Percentiles rank a stretch among this genome's conserved stretches.
Evolutionary conservation across 1,140 invertebrate genomes (phyloP).

Genomic region (Anagrus nilaparvatae): DNA sequence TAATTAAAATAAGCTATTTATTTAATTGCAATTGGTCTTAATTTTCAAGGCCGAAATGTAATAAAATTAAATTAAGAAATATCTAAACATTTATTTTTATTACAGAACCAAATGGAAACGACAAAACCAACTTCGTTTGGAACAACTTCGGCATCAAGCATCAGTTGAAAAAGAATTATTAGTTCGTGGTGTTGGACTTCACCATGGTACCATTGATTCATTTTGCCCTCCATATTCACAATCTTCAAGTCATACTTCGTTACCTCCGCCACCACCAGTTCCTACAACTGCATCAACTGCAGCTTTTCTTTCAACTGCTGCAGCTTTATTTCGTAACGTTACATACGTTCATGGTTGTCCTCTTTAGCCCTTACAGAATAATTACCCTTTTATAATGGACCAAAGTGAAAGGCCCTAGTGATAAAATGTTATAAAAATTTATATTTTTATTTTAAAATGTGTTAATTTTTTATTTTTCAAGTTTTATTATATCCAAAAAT

Average conservation of each 20-base stretch:
- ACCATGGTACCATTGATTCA: slow-evolving; percentile 38
- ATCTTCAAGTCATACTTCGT: slow-evolving; percentile 30
- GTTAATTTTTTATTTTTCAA: too few species aligned
- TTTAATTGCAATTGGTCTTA: not conserved
- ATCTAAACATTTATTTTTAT: slow-evolving; percentile 2
- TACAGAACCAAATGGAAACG: slow-evolving; percentile 89
- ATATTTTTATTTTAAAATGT: too few species aligned
- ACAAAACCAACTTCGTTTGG: slow-evolving; percentile 77
- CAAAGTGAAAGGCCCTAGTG: too few species aligned
- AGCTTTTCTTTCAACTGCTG: slow-evolving; percentile 48
- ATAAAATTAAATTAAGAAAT: slow-evolving; percentile 1
- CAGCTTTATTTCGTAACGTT: slow-evolving; percentile 62
- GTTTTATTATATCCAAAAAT: too few species aligned
- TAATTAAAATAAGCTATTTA: not conserved
- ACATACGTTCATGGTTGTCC: slow-evolving; percentile 64
- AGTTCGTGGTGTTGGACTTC: slow-evolving; percentile 36
- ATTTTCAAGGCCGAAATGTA: not conserved
- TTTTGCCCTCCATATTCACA: slow-evolving; percentile 43
- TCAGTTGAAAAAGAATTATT: slow-evolving; percentile 53
- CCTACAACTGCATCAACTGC: slow-evolving; percentile 39
- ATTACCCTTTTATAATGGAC: too few species aligned
- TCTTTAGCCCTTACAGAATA: slow-evolving; percentile 46
- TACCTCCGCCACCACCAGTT: slow-evolving; percentile 28
- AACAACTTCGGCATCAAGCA: slow-evolving; percentile 74
- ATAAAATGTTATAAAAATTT: too few species aligned